These are phyloP conservation scores for Zaprionus nigranus DNA, from an alignment of 1,140 invertebrate species.

Conservation along the genomic window DNA sequence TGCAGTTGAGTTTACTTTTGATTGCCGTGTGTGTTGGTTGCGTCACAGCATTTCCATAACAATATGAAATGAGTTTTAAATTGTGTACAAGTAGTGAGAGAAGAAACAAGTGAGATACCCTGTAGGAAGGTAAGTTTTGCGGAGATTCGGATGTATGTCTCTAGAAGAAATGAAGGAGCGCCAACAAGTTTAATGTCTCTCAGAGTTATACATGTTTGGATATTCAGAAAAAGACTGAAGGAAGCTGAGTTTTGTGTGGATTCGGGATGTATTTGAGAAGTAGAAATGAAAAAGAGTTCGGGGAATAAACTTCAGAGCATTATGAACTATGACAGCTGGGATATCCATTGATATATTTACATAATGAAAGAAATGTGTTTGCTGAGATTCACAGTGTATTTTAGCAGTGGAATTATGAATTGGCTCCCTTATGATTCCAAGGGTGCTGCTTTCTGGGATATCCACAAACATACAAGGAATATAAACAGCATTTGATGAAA, in stretches of 20 bases:
- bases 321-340: too few species aligned
- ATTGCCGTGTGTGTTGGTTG: constrained; percentile 40
- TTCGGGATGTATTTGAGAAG: too few species aligned
- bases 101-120: constrained; percentile 2
- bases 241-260: too few species aligned
- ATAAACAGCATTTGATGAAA: neutral
- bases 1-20: constrained; percentile 34
- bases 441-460: neutral
- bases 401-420: too few species aligned
- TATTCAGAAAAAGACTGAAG: too few species aligned
- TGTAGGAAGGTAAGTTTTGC: neutral
- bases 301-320: too few species aligned
- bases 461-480: neutral
- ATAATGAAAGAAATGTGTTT: neutral
- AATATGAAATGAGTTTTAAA: constrained; percentile 70
- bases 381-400: too few species aligned
- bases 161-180: too few species aligned
- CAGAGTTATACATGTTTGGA: too few species aligned
- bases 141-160: neutral
- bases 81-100: constrained; percentile 5
- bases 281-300: too few species aligned
- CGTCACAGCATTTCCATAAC: constrained; percentile 19
- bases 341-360: too few species aligned
- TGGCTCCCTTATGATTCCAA: neutral
- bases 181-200: too few species aligned